Base-by-base conservation (phyloP, 2,888 invertebrate genomes). In the Odontocolon sp. region DNA sequence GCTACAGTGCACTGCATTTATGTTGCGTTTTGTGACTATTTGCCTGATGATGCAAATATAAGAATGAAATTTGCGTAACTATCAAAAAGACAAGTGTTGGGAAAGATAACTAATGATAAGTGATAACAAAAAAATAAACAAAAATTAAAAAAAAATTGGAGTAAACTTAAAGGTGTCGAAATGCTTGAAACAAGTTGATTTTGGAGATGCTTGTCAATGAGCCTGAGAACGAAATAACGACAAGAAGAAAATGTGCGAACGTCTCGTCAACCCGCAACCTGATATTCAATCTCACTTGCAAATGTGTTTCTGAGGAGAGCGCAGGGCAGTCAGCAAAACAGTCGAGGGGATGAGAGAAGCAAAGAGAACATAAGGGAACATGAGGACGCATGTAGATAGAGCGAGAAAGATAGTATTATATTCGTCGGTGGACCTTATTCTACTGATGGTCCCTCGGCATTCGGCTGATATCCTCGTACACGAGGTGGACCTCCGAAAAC, bases 241-340 rank as follows among this genome's bases (percentile, higher is more conserved):
- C 33, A 67, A 56, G 45, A 67, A 33, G 54, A 52, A 70, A 59
- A 71, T 45, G 50, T 61, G 72, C 77, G 81, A 84, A 84, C 82
- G 78, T 81, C 82, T 84, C 85, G 85, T 85, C 87, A 84, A 84
- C 82, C 80, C 63, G 36, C 26, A 50, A 61, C 72, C 73, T 81
- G 74, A 59, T 68, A 81, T 84, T 84, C 81, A 84, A 88, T 87
- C 84, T 86, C 83, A 84, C 85, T 87, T 86, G 86, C 85, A 86
- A 88, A 88, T 87, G 81, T 75, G 78, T 74, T 80, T 78, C 54
- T 63, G 45, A 69, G 64, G 45, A 36, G 14, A 21, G 33, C 21
- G 26, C 9, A 28, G 59, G 50, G 45, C 31, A 16, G 8, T 9
- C 16, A 5, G 9, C 14, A 6, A 21, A 2, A 2, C 23, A 5